A percentile compares a stretch with the other conserved stretches of the same genome.
Evolutionary conservation across 2,888 invertebrate genomes (phyloP).

Genomic region (Brenthis hecate): DNA sequence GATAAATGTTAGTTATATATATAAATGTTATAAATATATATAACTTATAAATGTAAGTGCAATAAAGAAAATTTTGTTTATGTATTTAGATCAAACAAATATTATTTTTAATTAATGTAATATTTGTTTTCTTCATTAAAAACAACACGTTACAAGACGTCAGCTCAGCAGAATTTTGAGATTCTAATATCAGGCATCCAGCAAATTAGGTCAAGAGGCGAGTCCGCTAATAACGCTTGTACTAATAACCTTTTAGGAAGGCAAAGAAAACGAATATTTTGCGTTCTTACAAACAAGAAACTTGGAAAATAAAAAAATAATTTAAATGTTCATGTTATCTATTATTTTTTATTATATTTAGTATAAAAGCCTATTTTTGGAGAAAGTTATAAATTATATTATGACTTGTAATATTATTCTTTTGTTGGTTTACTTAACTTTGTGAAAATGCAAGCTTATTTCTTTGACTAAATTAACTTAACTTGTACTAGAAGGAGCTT

Average conservation of each 20-base stretch:
- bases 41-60: neutral
- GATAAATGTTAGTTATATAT: too few species aligned
- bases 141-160: slow-evolving; percentile 15
- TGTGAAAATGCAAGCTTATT: too few species aligned
- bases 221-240: slow-evolving; percentile 16
- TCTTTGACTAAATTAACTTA: too few species aligned
- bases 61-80: too few species aligned
- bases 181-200: slow-evolving; percentile 17
- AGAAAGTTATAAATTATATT: too few species aligned
- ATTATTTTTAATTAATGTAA: slow-evolving; percentile 6
- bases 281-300: neutral
- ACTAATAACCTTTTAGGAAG: slow-evolving; percentile 10
- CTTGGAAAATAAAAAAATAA: neutral
- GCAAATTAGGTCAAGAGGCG: slow-evolving; percentile 20
- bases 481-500: too few species aligned
- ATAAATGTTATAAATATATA: too few species aligned
- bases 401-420: too few species aligned
- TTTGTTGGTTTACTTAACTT: too few species aligned
- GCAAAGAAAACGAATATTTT: neutral
- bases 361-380: too few species aligned
- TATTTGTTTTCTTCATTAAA: slow-evolving; percentile 14
- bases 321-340: too few species aligned
- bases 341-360: too few species aligned
- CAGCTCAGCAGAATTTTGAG: slow-evolving; percentile 16
- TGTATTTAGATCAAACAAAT: neutral